Evolutionary conservation across 2,888 invertebrate species (phyloP).

Genomic region (Argyra leucocephala): DNA sequence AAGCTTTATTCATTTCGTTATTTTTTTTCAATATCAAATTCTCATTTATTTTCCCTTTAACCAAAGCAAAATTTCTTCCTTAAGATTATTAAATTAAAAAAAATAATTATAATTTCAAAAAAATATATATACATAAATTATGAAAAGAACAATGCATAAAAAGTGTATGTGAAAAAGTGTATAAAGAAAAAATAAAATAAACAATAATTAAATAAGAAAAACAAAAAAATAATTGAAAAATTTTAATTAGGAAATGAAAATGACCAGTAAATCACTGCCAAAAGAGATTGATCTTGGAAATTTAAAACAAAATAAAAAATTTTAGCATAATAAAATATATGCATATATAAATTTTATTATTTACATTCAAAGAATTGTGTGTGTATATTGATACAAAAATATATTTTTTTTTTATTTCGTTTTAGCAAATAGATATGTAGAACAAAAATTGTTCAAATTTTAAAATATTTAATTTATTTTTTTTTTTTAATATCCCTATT

Average conservation of each 20-base stretch:
- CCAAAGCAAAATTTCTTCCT: background rate
- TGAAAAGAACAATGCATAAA: constrained; percentile 6
- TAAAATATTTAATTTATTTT: too few species aligned
- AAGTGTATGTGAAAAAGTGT: constrained; percentile 5
- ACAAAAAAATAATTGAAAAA: background rate
- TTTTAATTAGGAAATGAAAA: constrained; percentile 1
- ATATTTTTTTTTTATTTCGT: too few species aligned
- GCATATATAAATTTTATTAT: too few species aligned
- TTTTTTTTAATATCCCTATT: too few species aligned
- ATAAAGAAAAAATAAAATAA: constrained; percentile 7
- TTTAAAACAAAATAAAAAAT: background rate
- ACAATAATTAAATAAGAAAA: background rate
- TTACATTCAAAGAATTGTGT: too few species aligned
- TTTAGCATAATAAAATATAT: too few species aligned
- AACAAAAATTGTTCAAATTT: too few species aligned
- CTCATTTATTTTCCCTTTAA: too few species aligned
- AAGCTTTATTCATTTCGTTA: too few species aligned
- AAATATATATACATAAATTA: background rate
- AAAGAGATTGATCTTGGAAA: background rate
- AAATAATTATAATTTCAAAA: background rate
- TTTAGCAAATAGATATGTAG: too few species aligned
- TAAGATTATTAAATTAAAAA: background rate
- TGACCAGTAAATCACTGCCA: constrained; percentile 11
- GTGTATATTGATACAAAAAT: too few species aligned
- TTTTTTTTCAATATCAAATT: too few species aligned